These are phyloP conservation scores for Sebastes dallii DNA, from an alignment of 2,797 vertebrate species.

Conservation along the genomic window DNA sequence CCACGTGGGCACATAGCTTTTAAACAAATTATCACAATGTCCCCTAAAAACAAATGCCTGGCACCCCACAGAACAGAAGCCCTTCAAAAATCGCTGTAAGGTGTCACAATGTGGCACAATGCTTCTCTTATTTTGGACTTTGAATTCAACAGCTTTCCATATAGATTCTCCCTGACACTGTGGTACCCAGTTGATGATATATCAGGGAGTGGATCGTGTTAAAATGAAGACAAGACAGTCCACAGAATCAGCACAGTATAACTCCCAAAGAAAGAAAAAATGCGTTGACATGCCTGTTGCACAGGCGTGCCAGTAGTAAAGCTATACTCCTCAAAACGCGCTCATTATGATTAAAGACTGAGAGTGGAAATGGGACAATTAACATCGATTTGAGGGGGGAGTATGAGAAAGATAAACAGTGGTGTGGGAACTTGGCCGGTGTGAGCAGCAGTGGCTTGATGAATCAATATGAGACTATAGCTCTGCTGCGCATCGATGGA, in stretches of 20 bases:
- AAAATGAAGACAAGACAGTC: not conserved
- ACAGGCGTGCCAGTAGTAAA: slow-evolving; percentile 30
- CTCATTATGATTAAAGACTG: slow-evolving; percentile 4
- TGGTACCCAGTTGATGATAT: not conserved
- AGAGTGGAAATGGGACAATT: not conserved
- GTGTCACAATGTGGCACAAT: not conserved
- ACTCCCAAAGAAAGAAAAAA: slow-evolving; percentile 5
- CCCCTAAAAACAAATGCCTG: not conserved
- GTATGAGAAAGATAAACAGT: not conserved
- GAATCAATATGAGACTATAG: slow-evolving; percentile 15
- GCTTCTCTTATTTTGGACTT: not conserved
- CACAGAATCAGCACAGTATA: not conserved
- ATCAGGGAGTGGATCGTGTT: not conserved
- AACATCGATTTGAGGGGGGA: not conserved
- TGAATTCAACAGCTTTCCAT: not conserved
- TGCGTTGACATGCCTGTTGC: slow-evolving; percentile 62
- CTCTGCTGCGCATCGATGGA: slow-evolving; percentile 18
- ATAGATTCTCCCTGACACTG: not conserved
- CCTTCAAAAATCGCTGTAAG: not conserved
- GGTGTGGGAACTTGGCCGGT: slow-evolving; percentile 39
- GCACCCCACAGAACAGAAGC: not conserved
- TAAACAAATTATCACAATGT: not conserved
- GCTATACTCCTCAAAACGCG: not conserved
- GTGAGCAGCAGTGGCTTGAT: slow-evolving; percentile 18
- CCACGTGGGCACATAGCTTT: not conserved